Evolutionary conservation across 2,888 invertebrate species (phyloP).

Genomic region (Nephrotoma guestfalica): DNA sequence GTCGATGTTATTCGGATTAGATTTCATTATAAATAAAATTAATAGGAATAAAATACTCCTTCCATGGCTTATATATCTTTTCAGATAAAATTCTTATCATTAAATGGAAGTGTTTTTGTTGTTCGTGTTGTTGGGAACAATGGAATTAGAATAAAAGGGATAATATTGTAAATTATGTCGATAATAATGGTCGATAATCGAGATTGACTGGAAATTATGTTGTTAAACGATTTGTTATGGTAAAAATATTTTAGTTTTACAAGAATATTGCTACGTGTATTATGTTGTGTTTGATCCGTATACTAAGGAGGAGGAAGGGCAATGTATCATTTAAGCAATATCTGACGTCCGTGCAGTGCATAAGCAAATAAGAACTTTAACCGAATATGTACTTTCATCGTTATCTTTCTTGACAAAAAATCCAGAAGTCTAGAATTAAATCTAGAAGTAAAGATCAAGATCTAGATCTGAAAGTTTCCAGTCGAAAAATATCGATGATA

Average conservation of each 20-base stretch:
- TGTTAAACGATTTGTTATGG: neutral
- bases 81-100: neutral
- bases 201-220: neutral
- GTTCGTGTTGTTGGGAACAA: neutral
- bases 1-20: neutral
- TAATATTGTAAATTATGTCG: neutral
- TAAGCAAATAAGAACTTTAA: no score
- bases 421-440: no score
- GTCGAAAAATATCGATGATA: no score
- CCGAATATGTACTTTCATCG: no score
- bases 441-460: no score
- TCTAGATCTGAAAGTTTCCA: no score
- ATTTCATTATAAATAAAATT: neutral
- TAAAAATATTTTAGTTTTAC: neutral
- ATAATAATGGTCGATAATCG: neutral
- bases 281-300: no score
- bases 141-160: neutral
- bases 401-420: no score
- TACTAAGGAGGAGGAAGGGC: no score
- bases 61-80: neutral
- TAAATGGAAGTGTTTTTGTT: neutral
- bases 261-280: no score
- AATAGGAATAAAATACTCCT: neutral
- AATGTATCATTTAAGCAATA: no score
- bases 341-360: no score